Base-by-base conservation (phyloP, 2,113 vertebrate genomes). In the Ellobius talpinus region DNA sequence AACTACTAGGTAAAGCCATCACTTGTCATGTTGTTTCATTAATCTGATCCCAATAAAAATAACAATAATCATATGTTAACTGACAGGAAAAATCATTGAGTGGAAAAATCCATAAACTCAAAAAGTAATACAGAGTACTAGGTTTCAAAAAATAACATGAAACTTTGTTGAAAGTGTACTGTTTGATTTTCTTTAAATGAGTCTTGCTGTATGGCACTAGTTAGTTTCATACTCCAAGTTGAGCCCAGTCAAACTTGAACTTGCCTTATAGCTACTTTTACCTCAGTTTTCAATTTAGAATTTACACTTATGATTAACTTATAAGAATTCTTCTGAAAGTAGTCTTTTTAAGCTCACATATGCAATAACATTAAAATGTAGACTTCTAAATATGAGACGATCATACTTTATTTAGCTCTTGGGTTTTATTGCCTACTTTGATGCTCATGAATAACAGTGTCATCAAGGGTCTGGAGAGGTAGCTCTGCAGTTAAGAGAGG, bases 21-120 rank as follows among this genome's bases (percentile, higher is more conserved):
- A 2, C n/a, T 91, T 92, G n/a, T 26, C n/a, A 91, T 74, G 39
- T 47, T 96, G 36, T 85, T 96, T 94, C 77, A 88, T 88, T 92
- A 93, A 90, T 3, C 11, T 79, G 61, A 72, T 70, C 13, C 95
- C 45, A 81, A 12, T 91, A 70, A 72, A 94, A 92, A 50, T 55
- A 96, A 87, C 8, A 92, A 47, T 88, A 79, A 72, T 70, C 6
- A 66, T 73, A 72, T 9, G 74, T 1, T 65, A 58, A 84, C 4
- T 63, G 77, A 4, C 52, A 45, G 87, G 52, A 36, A 72, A 55
- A 45, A 91, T 23, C 3, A 36, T 8, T 24, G 6, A 76, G 29
- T 4, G 2, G 36, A n/a, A 82, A 94, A 73, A 58, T 3, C 2
- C 6, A 73, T 6, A 24, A 4, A 68, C 21, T 89, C 26, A 61